Conservation (phyloP, 1,140 invertebrate genomes). For the Chironomus tepperi region DNA sequence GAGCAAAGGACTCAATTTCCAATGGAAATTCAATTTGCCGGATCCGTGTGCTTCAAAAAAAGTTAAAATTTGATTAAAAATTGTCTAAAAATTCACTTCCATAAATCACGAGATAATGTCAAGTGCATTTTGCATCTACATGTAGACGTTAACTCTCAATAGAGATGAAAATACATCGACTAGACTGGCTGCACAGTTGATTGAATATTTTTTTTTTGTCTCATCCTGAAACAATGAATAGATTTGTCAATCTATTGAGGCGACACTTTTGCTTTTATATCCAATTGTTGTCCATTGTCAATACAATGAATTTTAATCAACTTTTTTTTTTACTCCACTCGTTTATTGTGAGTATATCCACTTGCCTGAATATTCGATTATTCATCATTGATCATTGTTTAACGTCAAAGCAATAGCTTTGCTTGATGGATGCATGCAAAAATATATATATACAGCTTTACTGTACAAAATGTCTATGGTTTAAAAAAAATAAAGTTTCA, state of each 20-base stretch:
- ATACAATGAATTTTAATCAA: constrained; percentile 3
- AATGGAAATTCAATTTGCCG: too few relatives aligned
- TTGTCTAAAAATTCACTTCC: too few relatives aligned
- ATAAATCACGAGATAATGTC: background rate
- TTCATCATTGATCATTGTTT: background rate
- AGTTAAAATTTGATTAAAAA: too few relatives aligned
- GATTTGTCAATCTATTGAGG: constrained; percentile 8
- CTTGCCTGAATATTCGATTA: background rate
- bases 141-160: background rate
- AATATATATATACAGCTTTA: too few relatives aligned
- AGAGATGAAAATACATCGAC: too few relatives aligned
- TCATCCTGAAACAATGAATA: background rate
- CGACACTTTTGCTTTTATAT: background rate
- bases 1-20: too few relatives aligned
- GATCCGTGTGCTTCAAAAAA: too few relatives aligned
- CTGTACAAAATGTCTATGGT: too few relatives aligned
- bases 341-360: background rate
- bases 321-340: background rate
- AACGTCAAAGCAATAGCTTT: background rate
- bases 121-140: background rate
- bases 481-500: too few relatives aligned
- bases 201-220: background rate
- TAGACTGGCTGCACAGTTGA: background rate
- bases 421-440: too few relatives aligned
- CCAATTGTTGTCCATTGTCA: constrained; percentile 6